phyloP scores from a whole-genome alignment of 1,140 invertebrate species.

The Ylistrum balloti region DNA sequence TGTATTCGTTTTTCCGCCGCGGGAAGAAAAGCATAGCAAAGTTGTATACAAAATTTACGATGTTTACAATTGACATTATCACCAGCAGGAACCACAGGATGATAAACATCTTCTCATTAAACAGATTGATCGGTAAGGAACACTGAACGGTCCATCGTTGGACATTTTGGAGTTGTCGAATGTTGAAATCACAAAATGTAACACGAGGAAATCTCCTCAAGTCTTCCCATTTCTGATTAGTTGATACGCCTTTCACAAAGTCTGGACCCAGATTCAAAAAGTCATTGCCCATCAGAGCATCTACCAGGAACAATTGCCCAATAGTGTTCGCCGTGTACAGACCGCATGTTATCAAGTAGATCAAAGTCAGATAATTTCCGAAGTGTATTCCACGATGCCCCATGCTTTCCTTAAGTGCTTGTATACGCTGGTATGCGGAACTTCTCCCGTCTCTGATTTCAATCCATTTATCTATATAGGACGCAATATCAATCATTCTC shows the following conservation, averaged over 20 bases:
- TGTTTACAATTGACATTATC: slow-evolving; percentile 67
- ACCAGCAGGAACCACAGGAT: slow-evolving; percentile 83
- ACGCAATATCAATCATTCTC: slow-evolving; percentile 58
- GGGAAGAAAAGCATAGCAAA: slow-evolving; percentile 52
- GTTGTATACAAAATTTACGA: slow-evolving; percentile 53
- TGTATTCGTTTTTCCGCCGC: slow-evolving; percentile 57
- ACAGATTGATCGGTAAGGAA: slow-evolving; percentile 83
- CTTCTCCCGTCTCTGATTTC: slow-evolving; percentile 56
- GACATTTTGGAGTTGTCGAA: slow-evolving; percentile 64
- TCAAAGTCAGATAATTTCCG: slow-evolving; percentile 81
- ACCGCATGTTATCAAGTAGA: slow-evolving; percentile 82
- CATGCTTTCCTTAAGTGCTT: slow-evolving; percentile 47
- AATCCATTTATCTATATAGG: slow-evolving; percentile 64
- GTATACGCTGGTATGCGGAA: slow-evolving; percentile 37
- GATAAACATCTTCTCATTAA: slow-evolving; percentile 84
- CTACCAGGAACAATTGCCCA: slow-evolving; percentile 83
- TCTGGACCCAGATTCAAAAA: slow-evolving; percentile 81
- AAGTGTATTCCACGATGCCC: slow-evolving; percentile 74
- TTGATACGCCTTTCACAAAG: slow-evolving; percentile 62
- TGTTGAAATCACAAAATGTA: slow-evolving; percentile 74
- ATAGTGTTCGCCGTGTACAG: slow-evolving; percentile 83
- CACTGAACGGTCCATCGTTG: slow-evolving; percentile 71
- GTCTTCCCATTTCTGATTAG: slow-evolving; percentile 62
- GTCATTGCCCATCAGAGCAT: slow-evolving; percentile 80
- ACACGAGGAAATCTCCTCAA: slow-evolving; percentile 71